A percentile compares a stretch with the other conserved stretches of the same genome.
These are phyloP conservation scores for Aphaenogaster rudis DNA, from an alignment of 1,140 invertebrate species.

Conservation along the genomic window DNA sequence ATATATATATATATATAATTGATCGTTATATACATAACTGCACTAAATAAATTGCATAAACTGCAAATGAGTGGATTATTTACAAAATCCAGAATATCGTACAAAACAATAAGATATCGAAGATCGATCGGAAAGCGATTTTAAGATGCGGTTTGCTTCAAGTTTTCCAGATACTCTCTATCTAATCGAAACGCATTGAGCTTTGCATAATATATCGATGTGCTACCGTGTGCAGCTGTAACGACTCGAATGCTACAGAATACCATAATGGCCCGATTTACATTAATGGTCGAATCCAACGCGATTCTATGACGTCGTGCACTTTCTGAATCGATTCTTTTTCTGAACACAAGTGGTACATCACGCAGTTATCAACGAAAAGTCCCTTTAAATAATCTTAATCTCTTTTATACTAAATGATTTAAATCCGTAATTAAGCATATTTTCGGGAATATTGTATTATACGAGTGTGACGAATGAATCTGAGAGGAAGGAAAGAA, in stretches of 20 bases:
- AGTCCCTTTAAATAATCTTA: background rate
- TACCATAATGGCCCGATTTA: constrained; percentile 11
- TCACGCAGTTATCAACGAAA: too few relatives aligned
- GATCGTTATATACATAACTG: background rate
- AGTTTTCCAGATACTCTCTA: constrained; percentile 2
- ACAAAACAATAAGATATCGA: background rate
- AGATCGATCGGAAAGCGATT: background rate
- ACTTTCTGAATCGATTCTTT: background rate
- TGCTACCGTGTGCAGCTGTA: background rate
- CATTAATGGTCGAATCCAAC: background rate
- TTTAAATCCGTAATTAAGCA: background rate
- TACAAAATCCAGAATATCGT: background rate
- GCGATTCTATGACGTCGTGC: background rate
- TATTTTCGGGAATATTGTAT: too few relatives aligned
- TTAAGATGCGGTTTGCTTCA: background rate
- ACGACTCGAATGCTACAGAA: constrained; percentile 1
- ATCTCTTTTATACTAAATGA: background rate
- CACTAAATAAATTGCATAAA: background rate
- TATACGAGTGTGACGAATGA: too few relatives aligned
- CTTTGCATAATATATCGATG: constrained; percentile 22
- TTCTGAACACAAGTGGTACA: background rate
- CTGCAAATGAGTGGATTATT: background rate
- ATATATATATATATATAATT: background rate
- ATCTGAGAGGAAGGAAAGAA: too few relatives aligned
- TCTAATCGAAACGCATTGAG: constrained; percentile 18